Evolutionary conservation across 2,113 vertebrate genomes (phyloP).

Genomic region (Megatriorchis doriae): DNA sequence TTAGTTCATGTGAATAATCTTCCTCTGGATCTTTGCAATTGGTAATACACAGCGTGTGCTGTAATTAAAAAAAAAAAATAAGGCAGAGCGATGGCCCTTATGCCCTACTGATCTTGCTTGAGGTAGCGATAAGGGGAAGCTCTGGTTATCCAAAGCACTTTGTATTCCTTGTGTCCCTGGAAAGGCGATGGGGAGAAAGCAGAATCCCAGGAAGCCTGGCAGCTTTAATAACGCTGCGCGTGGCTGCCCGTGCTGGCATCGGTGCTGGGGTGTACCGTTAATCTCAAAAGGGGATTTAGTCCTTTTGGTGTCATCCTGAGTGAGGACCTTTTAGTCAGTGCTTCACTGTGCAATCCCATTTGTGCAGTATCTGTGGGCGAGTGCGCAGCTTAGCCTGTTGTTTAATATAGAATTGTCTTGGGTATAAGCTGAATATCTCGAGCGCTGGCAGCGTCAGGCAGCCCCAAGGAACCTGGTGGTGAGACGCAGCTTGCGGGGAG

Average conservation of each 20-base stretch:
- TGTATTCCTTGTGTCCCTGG: not conserved
- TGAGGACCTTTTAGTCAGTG: not conserved
- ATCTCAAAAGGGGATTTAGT: not conserved
- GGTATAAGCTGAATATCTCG: not conserved
- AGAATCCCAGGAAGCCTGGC: not conserved
- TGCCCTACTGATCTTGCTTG: not conserved
- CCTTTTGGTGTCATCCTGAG: not conserved
- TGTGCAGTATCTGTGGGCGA: not conserved
- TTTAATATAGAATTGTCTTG: not conserved
- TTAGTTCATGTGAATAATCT: too few species aligned
- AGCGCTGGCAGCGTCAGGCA: not conserved
- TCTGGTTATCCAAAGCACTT: not conserved
- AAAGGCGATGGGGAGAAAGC: not conserved
- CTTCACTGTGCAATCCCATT: not conserved
- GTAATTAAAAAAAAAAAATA: not conserved
- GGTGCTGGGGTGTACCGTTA: not conserved
- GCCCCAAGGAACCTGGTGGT: not conserved
- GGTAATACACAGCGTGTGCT: rapidly evolving
- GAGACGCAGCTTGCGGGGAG: not conserved
- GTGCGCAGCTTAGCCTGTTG: not conserved
- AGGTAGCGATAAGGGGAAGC: not conserved
- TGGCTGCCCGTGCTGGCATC: not conserved
- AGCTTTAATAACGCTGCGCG: not conserved
- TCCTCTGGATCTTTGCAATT: not conserved
- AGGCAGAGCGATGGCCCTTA: not conserved